phyloP scores from a whole-genome alignment of 2,113 vertebrate genomes.

The Labeo rohita region DNA sequence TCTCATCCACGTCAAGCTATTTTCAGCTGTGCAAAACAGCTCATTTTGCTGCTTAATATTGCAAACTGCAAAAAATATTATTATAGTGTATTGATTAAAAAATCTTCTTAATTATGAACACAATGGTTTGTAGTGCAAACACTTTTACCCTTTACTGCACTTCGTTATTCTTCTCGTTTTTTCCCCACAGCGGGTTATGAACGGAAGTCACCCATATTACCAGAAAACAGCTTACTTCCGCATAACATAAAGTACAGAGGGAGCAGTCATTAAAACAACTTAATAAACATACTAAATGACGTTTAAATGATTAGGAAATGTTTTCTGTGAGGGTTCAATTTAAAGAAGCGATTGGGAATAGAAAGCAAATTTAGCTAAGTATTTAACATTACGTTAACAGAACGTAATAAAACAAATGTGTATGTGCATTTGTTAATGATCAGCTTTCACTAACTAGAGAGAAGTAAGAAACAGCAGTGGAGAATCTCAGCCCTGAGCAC shows the following conservation, averaged over 20 bases:
- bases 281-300: not conserved
- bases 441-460: not conserved
- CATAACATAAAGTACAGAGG: not conserved
- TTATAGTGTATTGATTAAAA: too few species aligned
- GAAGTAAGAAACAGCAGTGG: conserved; percentile 4
- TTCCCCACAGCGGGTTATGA: too few species aligned
- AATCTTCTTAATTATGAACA: too few species aligned
- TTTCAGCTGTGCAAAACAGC: too few species aligned
- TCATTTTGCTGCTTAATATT: too few species aligned
- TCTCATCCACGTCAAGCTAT: too few species aligned
- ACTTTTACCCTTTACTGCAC: too few species aligned
- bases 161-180: too few species aligned
- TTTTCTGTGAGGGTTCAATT: not conserved
- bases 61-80: too few species aligned
- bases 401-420: conserved; percentile 1
- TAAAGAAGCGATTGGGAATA: not conserved
- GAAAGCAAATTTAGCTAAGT: not conserved
- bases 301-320: not conserved
- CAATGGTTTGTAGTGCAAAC: too few species aligned
- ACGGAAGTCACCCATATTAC: too few species aligned
- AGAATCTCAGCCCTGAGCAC: not conserved
- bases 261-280: not conserved
- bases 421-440: not conserved
- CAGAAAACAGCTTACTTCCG: too few species aligned
- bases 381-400: not conserved